phyloP scores from a whole-genome alignment of 2,797 vertebrate genomes.

The Naso thynnoides region DNA sequence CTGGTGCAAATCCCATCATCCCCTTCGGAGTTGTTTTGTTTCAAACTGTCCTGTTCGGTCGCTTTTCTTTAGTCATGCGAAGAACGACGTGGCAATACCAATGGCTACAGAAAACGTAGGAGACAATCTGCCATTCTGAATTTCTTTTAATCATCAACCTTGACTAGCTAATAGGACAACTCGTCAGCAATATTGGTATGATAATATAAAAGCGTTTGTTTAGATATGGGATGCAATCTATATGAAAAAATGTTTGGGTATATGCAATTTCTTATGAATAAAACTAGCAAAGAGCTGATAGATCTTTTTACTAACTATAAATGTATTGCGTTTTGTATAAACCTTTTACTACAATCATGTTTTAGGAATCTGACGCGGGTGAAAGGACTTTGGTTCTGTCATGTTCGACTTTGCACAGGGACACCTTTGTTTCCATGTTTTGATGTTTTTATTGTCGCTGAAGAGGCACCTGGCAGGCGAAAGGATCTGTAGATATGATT shows the following conservation, averaged over 20 bases:
- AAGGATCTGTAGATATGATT: constrained; percentile 89
- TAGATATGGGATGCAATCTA: constrained; percentile 86
- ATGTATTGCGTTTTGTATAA: constrained; percentile 87
- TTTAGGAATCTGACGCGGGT: constrained; percentile 78
- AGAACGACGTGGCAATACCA: constrained; percentile 58
- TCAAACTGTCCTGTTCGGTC: constrained; percentile 60
- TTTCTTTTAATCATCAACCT: constrained; percentile 75
- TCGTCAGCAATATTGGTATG: constrained; percentile 85
- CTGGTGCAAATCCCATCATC: constrained; percentile 88
- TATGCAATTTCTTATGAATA: constrained; percentile 90
- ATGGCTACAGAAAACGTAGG: constrained; percentile 73
- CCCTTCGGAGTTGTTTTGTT: constrained; percentile 62
- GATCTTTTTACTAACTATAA: constrained; percentile 87
- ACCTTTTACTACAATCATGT: constrained; percentile 88
- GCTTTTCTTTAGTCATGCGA: constrained; percentile 54
- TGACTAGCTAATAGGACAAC: constrained; percentile 74
- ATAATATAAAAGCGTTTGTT: constrained; percentile 81
- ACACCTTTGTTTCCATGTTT: constrained; percentile 94
- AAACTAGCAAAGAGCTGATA: constrained; percentile 81
- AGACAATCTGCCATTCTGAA: constrained; percentile 85
- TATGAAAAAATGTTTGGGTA: constrained; percentile 82
- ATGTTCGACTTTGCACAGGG: constrained; percentile 84
- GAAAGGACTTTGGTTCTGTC: constrained; percentile 79
- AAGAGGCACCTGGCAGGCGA: constrained; percentile 87
- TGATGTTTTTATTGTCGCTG: constrained; percentile 89